A percentile compares a stretch with the other conserved stretches of the same genome.
Conservation (phyloP, 2,888 invertebrate species). For the Thereva unica region DNA sequence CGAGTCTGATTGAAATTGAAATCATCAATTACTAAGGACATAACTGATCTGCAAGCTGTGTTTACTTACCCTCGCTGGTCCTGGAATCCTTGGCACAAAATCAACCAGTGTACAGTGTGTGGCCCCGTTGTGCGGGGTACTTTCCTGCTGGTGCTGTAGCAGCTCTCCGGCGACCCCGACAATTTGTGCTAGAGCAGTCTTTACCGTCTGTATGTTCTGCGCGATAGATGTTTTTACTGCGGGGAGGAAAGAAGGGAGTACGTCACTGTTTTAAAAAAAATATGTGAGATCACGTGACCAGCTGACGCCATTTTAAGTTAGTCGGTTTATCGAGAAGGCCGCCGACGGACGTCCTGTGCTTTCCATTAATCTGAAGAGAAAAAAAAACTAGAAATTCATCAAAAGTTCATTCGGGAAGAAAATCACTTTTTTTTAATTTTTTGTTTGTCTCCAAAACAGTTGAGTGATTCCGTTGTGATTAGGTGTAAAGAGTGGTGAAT, state of each 20-base stretch:
- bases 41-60: too few species aligned
- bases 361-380: neutral
- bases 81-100: too few species aligned
- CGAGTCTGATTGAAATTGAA: too few species aligned
- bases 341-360: constrained; percentile 51
- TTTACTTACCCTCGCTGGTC: too few species aligned
- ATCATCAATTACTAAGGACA: too few species aligned
- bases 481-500: neutral
- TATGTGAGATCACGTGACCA: constrained; percentile 62
- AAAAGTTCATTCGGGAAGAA: too few species aligned
- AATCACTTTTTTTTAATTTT: neutral
- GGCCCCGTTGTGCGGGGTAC: too few species aligned
- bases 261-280: constrained; percentile 57
- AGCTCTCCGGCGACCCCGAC: too few species aligned
- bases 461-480: constrained; percentile 10
- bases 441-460: constrained; percentile 1
- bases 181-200: neutral
- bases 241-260: constrained; percentile 46
- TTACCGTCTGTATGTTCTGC: constrained; percentile 34
- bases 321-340: constrained; percentile 45
- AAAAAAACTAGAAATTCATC: too few species aligned
- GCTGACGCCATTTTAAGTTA: constrained; percentile 62
- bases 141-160: too few species aligned
- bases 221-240: constrained; percentile 42
- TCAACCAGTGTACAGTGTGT: too few species aligned